Percentiles rank a stretch among this genome's conserved stretches.
phyloP scores from a whole-genome alignment of 2,888 invertebrate genomes.

The Hyposoter didymator region DNA sequence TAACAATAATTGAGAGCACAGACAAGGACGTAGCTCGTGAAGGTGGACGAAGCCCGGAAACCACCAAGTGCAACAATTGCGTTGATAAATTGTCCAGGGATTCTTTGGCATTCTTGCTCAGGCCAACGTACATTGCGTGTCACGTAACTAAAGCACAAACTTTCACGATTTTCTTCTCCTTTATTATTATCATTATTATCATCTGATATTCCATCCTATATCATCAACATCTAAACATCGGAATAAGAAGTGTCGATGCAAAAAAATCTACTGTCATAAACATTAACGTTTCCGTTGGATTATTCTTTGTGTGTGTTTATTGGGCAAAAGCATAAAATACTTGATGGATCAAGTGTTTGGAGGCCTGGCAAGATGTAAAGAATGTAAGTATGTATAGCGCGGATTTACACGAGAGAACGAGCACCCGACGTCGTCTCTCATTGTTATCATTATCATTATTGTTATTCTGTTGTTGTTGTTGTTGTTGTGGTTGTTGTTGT shows the following conservation, averaged over 20 bases:
- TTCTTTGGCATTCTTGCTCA: constrained; percentile 57
- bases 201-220: constrained; percentile 14
- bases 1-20: constrained; percentile 49
- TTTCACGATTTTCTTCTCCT: constrained; percentile 3
- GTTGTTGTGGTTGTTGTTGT: neutral
- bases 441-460: constrained; percentile 59
- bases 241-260: constrained; percentile 22
- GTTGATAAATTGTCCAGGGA: constrained; percentile 14
- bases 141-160: constrained; percentile 3
- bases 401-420: constrained; percentile 75
- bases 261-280: constrained; percentile 40
- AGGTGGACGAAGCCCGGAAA: neutral
- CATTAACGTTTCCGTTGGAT: constrained; percentile 20
- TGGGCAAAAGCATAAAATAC: constrained; percentile 79
- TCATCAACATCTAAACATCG: constrained; percentile 19
- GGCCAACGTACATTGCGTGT: constrained; percentile 38
- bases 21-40: constrained; percentile 26
- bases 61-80: constrained; percentile 4
- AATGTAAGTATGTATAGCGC: constrained; percentile 80
- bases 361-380: constrained; percentile 80
- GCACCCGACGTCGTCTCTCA: constrained; percentile 69
- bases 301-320: constrained; percentile 57
- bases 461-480: neutral
- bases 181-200: constrained; percentile 23
- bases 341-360: constrained; percentile 80